phyloP scores from a whole-genome alignment of 2,113 vertebrate genomes.

The Pipa parva region DNA sequence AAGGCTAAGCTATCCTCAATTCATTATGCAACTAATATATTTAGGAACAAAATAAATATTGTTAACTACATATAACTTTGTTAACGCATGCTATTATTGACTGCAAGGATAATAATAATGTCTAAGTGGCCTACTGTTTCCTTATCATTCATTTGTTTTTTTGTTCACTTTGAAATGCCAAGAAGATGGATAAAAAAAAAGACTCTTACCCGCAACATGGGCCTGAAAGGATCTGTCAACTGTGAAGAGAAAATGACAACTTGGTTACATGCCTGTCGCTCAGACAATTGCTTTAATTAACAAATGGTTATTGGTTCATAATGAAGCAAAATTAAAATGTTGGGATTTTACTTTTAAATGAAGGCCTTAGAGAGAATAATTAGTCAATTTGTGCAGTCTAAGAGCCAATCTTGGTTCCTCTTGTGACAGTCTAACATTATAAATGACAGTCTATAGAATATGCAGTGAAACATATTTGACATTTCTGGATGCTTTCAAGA shows the following conservation, averaged over 20 bases:
- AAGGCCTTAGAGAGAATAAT: slow-evolving; percentile 72
- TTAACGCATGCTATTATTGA: too few relatives aligned
- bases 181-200: slow-evolving; percentile 44
- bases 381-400: slow-evolving; percentile 59
- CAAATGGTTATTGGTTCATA: slow-evolving; percentile 73
- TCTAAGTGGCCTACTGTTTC: not conserved
- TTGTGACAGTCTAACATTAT: slow-evolving; percentile 43
- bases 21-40: too few relatives aligned
- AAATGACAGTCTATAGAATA: slow-evolving; percentile 48
- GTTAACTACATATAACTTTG: too few relatives aligned
- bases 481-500: slow-evolving; percentile 20
- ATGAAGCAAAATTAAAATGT: slow-evolving; percentile 76
- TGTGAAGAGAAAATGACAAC: slow-evolving; percentile 75
- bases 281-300: slow-evolving; percentile 78
- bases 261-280: slow-evolving; percentile 78
- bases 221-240: slow-evolving; percentile 97
- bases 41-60: too few relatives aligned
- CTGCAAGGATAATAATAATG: too few relatives aligned
- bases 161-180: not conserved
- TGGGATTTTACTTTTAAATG: slow-evolving; percentile 79
- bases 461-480: slow-evolving; percentile 33
- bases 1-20: too few relatives aligned
- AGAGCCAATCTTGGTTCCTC: slow-evolving; percentile 45
- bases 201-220: slow-evolving; percentile 92
- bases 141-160: slow-evolving; percentile 5